These are phyloP conservation scores for Delphinus delphis DNA, from an alignment of 2,113 vertebrate genomes.

Conservation along the genomic window DNA sequence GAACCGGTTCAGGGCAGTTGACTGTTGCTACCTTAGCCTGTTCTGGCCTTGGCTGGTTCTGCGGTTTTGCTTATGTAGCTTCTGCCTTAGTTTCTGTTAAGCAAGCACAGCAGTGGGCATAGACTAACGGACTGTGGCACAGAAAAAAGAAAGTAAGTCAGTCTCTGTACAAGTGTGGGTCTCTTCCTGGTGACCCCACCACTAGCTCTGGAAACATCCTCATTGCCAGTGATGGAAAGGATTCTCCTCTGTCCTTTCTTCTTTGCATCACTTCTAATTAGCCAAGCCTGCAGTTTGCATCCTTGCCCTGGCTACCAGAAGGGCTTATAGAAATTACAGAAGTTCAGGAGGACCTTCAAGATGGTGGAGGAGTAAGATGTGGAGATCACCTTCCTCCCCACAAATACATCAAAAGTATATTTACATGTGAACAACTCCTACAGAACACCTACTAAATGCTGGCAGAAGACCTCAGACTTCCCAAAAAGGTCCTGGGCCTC, in stretches of 20 bases:
- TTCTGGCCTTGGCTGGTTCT: not conserved
- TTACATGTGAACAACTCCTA: too few species aligned
- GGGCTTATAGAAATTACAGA: too few species aligned
- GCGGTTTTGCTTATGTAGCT: not conserved
- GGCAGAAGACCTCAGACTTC: too few species aligned
- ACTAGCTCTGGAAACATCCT: not conserved
- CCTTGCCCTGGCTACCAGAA: not conserved
- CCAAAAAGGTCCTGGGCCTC: too few species aligned
- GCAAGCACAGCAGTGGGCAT: not conserved
- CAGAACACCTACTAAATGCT: too few species aligned
- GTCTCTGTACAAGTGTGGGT: not conserved
- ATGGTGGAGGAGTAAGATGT: accelerated
- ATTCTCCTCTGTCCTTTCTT: not conserved
- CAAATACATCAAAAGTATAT: too few species aligned
- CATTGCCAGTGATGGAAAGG: not conserved
- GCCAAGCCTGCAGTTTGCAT: not conserved
- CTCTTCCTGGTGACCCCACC: not conserved
- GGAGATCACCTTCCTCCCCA: too few species aligned
- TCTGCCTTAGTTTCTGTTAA: not conserved
- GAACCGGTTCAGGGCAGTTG: not conserved
- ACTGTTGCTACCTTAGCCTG: not conserved
- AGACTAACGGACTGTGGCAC: not conserved
- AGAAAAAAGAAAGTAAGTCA: not conserved
- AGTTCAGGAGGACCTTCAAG: too few species aligned
- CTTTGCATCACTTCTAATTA: not conserved